Percentiles rank a stretch among this genome's conserved stretches.
Conservation (phyloP, 2,888 invertebrate species). For the Atherix ibis region DNA sequence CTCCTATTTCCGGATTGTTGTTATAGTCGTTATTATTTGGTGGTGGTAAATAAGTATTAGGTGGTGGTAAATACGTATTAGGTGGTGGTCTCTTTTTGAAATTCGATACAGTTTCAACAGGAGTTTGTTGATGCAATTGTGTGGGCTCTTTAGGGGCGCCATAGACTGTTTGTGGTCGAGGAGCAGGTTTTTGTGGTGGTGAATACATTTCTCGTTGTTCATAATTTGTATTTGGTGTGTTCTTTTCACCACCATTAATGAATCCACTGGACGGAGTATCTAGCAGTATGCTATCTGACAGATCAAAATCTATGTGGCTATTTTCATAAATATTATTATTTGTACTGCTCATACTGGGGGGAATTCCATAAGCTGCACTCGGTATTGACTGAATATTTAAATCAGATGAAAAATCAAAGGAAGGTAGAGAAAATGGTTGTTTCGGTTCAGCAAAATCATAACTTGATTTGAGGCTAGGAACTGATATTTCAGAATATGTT, state of each 20-base stretch:
- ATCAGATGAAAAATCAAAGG: constrained; percentile 8
- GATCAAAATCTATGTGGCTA: constrained; percentile 23
- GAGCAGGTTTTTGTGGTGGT: too few relatives aligned
- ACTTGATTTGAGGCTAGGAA: constrained; percentile 16
- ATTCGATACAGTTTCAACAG: too few relatives aligned
- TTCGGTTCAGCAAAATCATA: not conserved
- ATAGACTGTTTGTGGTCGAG: not conserved
- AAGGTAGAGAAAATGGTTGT: not conserved
- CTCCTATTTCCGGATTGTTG: too few relatives aligned
- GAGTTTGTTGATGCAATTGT: too few relatives aligned
- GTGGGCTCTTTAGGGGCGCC: constrained; percentile 9
- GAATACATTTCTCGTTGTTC: too few relatives aligned
- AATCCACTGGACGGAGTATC: not conserved
- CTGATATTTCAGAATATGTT: too few relatives aligned
- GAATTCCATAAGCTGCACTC: constrained; percentile 21
- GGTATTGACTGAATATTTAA: constrained; percentile 15
- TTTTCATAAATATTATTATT: constrained; percentile 10
- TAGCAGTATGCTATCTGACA: too few relatives aligned
- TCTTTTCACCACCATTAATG: constrained; percentile 3
- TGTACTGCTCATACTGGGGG: too few relatives aligned
- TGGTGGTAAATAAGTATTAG: constrained; percentile 8
- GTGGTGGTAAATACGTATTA: constrained; percentile 7
- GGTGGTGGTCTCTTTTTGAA: too few relatives aligned
- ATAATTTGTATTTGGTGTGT: constrained; percentile 4
- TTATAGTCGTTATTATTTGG: constrained; percentile 5